phyloP scores from a whole-genome alignment of 2,113 vertebrate genomes.

The Hypocryptadius cinnamomeus region DNA sequence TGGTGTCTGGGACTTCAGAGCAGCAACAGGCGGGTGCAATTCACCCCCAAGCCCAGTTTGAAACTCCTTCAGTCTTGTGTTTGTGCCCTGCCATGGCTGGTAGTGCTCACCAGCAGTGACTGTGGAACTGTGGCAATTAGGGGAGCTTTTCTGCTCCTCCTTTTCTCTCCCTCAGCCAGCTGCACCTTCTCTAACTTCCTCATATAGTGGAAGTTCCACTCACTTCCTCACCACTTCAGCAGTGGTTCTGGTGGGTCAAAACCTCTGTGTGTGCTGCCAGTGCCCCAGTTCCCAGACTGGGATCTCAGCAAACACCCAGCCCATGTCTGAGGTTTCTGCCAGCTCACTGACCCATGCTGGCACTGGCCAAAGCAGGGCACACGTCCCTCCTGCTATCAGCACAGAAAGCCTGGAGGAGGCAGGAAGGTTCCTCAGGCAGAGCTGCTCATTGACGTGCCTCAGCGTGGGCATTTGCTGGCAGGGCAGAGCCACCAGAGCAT shows the following conservation, averaged over 20 bases:
- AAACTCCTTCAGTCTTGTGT: neutral
- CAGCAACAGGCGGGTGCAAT: neutral
- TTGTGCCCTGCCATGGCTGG: neutral
- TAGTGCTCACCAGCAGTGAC: neutral
- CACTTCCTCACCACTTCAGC: neutral
- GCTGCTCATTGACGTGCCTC: slow-evolving; percentile 4
- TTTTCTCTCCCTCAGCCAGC: neutral
- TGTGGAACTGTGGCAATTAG: neutral
- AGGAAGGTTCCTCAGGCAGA: slow-evolving; percentile 31
- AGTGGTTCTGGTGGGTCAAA: neutral
- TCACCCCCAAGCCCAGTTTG: neutral
- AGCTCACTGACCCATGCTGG: neutral
- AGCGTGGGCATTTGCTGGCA: neutral
- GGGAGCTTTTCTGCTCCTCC: neutral
- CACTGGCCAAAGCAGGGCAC: neutral
- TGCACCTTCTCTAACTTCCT: neutral
- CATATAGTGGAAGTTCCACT: neutral
- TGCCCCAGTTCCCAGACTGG: neutral
- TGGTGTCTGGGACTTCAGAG: neutral
- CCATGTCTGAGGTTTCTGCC: neutral
- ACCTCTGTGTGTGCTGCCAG: no score
- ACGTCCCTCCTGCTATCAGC: neutral
- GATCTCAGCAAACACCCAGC: neutral
- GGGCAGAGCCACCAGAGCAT: slow-evolving; percentile 59
- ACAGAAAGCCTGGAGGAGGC: neutral